phyloP scores from a whole-genome alignment of 1,140 invertebrate genomes.

The Drosophila sucinea region DNA sequence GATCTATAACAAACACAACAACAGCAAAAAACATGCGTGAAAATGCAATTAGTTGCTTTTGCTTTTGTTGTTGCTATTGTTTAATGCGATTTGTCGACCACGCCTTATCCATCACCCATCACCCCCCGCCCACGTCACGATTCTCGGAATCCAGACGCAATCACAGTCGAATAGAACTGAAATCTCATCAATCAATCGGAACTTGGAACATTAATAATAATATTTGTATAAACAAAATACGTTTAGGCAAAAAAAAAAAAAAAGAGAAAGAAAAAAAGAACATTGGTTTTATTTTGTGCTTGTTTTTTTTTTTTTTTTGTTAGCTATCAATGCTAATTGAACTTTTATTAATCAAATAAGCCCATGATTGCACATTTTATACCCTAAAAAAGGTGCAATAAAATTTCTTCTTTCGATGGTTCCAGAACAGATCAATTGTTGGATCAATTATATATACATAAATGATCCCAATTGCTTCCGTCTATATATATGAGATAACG shows the following conservation, averaged over 20 bases:
- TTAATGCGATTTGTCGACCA: conserved; percentile 44
- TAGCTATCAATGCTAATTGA: not conserved
- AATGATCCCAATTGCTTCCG: too few relatives aligned
- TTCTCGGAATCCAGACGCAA: not conserved
- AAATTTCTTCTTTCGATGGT: too few relatives aligned
- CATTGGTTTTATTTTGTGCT: too few relatives aligned
- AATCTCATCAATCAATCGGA: conserved; percentile 51
- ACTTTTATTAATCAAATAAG: not conserved
- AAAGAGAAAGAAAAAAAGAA: not conserved
- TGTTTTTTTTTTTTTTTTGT: not conserved
- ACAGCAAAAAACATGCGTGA: conserved; percentile 34
- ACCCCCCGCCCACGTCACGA: conserved; percentile 19
- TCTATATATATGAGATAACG: too few relatives aligned
- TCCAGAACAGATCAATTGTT: too few relatives aligned
- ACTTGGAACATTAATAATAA: conserved; percentile 25
- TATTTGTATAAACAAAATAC: conserved; percentile 3
- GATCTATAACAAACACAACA: conserved; percentile 9
- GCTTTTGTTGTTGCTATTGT: conserved; percentile 20
- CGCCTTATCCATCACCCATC: conserved; percentile 9
- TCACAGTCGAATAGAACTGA: not conserved
- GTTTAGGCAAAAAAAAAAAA: conserved; percentile 6
- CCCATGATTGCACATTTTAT: not conserved
- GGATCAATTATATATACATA: too few relatives aligned
- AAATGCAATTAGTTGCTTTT: conserved; percentile 46
- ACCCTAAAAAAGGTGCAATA: too few relatives aligned